Base-by-base conservation (phyloP, 2,797 vertebrate species). In the Helostoma temminkii region DNA sequence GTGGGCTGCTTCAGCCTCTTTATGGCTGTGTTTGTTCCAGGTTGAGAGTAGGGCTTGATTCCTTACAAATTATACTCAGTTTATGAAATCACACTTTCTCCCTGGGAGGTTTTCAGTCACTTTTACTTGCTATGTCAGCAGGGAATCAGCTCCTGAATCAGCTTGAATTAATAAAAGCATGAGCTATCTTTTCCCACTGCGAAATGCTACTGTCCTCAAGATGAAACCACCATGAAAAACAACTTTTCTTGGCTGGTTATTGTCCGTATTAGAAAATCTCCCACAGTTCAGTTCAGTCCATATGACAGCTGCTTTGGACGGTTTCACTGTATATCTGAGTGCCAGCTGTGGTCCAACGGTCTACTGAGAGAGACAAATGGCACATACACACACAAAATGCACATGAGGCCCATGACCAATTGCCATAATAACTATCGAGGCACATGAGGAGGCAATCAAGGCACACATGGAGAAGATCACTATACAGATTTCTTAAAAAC, bases 321-420 rank as follows among this genome's bases (percentile, higher is more conserved):
- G 59, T 78, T 84, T 74, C 49, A 78, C 66, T 74, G 71, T 76
- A 74, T 48, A 28, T 7, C 71, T 37, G 70, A 71, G 62, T 66
- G 64, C 74, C 89, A 92, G 88, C 86, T 88, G 90, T 69, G 65
- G 70, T 69, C 66, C 79, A 86, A 87, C 58, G 72, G 76, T 84
- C 69, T 39, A 21, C 28, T 48, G 57, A 19, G 21, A 54, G 22
- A 79, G 68, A 76, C 86, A 90, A 69, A 82, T 83, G 86, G 56
- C 49, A 32, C 46, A 49, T 39, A 74, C 73, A 69, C 60, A 66
- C 28, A 37, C 26, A 56, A 47, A 32, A 21, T 66, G 32, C 58
- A 78, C 61, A 72, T 21, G 59, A 82, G 58, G 66, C 73, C 52
- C 26, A 8, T 81, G 68, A 88, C 80, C 68, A 81, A 84, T 83